Percentiles rank a stretch among this genome's conserved stretches.
Evolutionary conservation across 2,113 vertebrate species (phyloP).

Genomic region (Pachypanchax playfairii): DNA sequence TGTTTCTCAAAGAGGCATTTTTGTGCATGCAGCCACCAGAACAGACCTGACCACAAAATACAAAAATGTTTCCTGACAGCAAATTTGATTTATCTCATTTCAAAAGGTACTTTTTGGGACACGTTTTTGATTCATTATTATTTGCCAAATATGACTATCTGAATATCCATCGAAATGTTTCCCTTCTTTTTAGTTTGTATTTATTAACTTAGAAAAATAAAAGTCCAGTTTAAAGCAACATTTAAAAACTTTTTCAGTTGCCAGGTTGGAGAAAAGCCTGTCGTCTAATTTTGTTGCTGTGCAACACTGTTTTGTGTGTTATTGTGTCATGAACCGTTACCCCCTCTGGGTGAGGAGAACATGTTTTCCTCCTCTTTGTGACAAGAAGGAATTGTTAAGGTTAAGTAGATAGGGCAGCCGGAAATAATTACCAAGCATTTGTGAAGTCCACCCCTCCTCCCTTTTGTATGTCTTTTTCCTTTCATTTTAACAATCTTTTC

Average conservation of each 20-base stretch:
- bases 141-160: too few relatives aligned
- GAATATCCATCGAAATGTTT: too few relatives aligned
- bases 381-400: conserved; percentile 87
- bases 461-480: conserved; percentile 79
- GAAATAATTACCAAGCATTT: conserved; percentile 89
- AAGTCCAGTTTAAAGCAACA: conserved; percentile 1
- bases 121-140: too few relatives aligned
- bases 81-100: conserved; percentile 39
- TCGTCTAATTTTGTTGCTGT: conserved; percentile 30
- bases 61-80: conserved; percentile 22
- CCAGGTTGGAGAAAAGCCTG: not conserved
- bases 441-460: conserved; percentile 39
- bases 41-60: conserved; percentile 14
- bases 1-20: conserved; percentile 42
- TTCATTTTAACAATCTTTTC: conserved; percentile 67
- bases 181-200: not conserved
- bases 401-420: conserved; percentile 89
- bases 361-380: conserved; percentile 79
- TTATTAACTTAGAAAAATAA: conserved; percentile 15
- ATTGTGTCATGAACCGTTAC: conserved; percentile 64
- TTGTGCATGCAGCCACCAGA: conserved; percentile 13
- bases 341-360: conserved; percentile 69
- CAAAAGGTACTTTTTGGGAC: conserved; percentile 3
- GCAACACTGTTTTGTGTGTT: conserved; percentile 50
- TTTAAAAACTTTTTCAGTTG: conserved; percentile 17